These are phyloP conservation scores for Samia ricini DNA, from an alignment of 1,140 invertebrate genomes.

Conservation along the genomic window DNA sequence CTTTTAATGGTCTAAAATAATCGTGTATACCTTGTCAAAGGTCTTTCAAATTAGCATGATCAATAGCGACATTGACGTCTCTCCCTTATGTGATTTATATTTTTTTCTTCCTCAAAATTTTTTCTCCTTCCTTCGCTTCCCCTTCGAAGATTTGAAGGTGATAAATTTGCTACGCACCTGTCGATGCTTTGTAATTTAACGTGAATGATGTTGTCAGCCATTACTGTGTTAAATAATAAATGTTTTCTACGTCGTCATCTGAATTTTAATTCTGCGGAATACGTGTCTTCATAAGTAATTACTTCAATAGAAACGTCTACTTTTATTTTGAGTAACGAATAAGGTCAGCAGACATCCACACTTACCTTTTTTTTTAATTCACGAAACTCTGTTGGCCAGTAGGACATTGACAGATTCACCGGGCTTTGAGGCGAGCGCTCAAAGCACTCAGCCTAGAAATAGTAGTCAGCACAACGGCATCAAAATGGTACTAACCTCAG, in stretches of 20 bases:
- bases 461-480: too few species aligned
- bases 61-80: not conserved
- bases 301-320: not conserved
- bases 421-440: too few species aligned
- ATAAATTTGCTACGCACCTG: conserved; percentile 29
- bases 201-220: conserved; percentile 29
- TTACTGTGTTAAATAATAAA: conserved; percentile 19
- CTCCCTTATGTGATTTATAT: conserved; percentile 16
- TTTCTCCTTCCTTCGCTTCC: conserved; percentile 4
- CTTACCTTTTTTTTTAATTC: too few species aligned
- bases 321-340: too few species aligned
- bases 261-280: conserved; percentile 6
- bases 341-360: too few species aligned
- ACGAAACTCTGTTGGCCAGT: too few species aligned
- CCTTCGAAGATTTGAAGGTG: conserved; percentile 13
- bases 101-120: conserved; percentile 9
- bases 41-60: not conserved
- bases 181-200: conserved; percentile 25
- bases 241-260: conserved; percentile 4
- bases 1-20: not conserved
- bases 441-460: too few species aligned
- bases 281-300: not conserved
- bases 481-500: too few species aligned
- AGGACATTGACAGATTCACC: too few species aligned
- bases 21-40: not conserved